Percentiles rank a stretch among this genome's conserved stretches.
Evolutionary conservation across 2,888 invertebrate species (phyloP).

Genomic region (Endomychus coccineus): DNA sequence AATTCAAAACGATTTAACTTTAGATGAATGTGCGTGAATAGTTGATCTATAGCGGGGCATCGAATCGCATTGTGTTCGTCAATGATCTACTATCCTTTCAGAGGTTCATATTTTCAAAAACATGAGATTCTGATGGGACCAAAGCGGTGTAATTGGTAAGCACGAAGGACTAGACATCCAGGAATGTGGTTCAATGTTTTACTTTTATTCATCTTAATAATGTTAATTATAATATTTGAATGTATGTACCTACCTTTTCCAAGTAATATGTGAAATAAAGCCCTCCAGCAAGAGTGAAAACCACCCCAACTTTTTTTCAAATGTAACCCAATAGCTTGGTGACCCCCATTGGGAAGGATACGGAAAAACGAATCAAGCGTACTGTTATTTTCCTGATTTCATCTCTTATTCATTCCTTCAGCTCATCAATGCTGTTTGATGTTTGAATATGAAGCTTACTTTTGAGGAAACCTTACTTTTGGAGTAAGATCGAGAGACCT

Average conservation of each 20-base stretch:
- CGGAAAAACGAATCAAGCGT: neutral
- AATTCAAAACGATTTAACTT: no score
- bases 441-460: constrained; percentile 9
- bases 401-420: constrained; percentile 11
- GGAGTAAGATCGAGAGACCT: constrained; percentile 13
- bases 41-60: no score
- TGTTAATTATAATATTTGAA: no score
- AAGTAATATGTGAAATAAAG: neutral
- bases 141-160: no score
- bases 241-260: neutral
- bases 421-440: constrained; percentile 9
- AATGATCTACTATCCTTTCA: no score
- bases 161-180: no score
- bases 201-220: no score
- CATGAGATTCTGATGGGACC: no score
- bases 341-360: neutral
- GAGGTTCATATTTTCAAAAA: no score
- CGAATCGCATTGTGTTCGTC: no score
- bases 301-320: constrained; percentile 1
- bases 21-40: no score
- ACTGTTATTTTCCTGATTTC: constrained; percentile 10
- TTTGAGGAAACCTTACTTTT: constrained; percentile 8
- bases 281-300: neutral
- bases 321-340: neutral
- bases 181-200: no score